Percentiles rank a stretch among this genome's conserved stretches.
phyloP scores from a whole-genome alignment of 2,797 vertebrate species.

The Chelon labrosus region DNA sequence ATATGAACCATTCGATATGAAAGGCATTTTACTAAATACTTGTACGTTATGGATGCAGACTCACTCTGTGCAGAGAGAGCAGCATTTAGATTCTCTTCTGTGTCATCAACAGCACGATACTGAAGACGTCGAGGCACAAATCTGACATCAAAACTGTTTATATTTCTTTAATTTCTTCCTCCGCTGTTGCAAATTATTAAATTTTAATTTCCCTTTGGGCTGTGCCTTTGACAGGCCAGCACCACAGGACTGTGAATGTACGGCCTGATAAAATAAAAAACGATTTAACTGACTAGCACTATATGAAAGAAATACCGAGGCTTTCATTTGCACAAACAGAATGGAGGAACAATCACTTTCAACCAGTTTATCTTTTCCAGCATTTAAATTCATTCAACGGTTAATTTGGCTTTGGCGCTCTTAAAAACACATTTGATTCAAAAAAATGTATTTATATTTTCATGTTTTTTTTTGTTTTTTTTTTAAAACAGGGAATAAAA shows the following conservation, averaged over 20 bases:
- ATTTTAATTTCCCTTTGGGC: background rate
- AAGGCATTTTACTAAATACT: no score
- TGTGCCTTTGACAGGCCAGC: background rate
- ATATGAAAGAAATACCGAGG: conserved; percentile 12
- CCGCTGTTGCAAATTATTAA: conserved; percentile 7
- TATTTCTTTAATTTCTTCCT: conserved; percentile 1
- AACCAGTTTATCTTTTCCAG: background rate
- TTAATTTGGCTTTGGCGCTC: background rate
- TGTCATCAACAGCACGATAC: background rate
- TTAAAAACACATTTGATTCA: background rate
- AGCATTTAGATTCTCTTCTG: background rate
- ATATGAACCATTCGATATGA: no score
- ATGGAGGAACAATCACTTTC: conserved; percentile 6
- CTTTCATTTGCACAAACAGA: conserved; percentile 20
- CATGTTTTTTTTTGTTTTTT: background rate
- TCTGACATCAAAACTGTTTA: conserved; percentile 11
- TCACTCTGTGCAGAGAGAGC: background rate
- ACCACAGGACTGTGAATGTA: background rate
- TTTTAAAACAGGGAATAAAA: background rate
- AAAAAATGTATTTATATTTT: background rate
- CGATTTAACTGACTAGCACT: conserved; percentile 5
- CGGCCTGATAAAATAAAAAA: conserved; percentile 22
- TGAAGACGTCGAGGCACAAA: background rate
- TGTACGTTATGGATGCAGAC: background rate
- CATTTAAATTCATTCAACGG: background rate